Base-by-base conservation (phyloP, 2,888 invertebrate genomes). In the Temnothorax rugatulus region DNA sequence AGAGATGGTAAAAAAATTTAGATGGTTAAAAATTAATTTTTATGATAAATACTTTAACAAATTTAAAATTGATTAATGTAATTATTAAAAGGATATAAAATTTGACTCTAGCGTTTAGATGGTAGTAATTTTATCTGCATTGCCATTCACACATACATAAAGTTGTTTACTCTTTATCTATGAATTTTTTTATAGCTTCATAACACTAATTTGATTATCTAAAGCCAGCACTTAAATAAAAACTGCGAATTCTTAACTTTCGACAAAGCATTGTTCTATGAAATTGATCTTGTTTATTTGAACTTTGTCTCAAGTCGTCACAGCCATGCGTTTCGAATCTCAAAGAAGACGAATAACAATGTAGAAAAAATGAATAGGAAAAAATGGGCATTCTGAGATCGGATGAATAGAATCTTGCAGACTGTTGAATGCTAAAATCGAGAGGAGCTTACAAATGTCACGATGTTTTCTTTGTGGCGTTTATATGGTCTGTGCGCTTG, bases 401-500 rank as follows among this genome's bases (percentile, higher is more conserved):
- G 8, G 0, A 38, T 25, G 38, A 64, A 61, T n/a, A 8, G 21
- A 69, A 38, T 21, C 21, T 11, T 21, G 25, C 25, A 2, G 57
- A 38, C 2, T 21, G 2, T 25, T 69, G 11, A 2, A 76, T 18
- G 11, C 57, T 47, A 44, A 71, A 57, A 79, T 77, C 11, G 21
- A 59, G 21, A 52, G 34, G 11, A 52, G 8, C 29, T 69, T 59
- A 71, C 57, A 47, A 4, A 59, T 18, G 38, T 64, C 11, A 25
- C 18, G 18, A 34, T 64, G 21, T 69, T 79, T n/a, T 75, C 25
- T 59, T 57, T 57, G 44, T 54, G 7, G 4, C n/a, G 7, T 47
- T 79, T 29, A 7, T 38, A 15, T 21, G 25, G 7, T 44, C 21
- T 38, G 4, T 13, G 4, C 34, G 38, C 34, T 50, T 29, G 34